These are phyloP conservation scores for Tiliacea aurago DNA, from an alignment of 2,888 invertebrate species.

Conservation along the genomic window DNA sequence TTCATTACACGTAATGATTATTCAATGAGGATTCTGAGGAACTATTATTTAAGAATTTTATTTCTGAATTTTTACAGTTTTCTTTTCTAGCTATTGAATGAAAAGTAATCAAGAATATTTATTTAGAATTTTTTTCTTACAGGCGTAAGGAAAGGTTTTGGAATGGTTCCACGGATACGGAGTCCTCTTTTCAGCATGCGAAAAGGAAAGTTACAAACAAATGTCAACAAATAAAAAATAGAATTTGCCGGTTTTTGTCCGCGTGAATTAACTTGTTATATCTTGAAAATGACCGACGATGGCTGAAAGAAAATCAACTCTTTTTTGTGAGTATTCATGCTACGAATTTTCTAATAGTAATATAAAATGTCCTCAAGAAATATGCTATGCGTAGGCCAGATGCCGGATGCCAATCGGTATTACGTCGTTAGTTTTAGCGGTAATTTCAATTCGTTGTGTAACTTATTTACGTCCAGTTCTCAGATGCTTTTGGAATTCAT, in stretches of 20 bases:
- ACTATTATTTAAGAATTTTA: no score
- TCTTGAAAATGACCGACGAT: conserved; percentile 66
- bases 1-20: neutral
- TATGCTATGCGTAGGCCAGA: conserved; percentile 2
- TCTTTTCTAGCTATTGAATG: no score
- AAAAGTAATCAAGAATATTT: neutral
- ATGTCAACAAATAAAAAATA: conserved; percentile 62
- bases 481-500: neutral
- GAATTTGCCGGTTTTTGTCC: conserved; percentile 62
- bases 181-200: neutral
- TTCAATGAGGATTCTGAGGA: neutral
- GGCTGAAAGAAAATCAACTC: conserved; percentile 63
- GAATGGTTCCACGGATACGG: neutral
- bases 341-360: neutral
- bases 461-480: neutral
- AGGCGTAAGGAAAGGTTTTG: no score
- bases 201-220: conserved; percentile 45
- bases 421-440: conserved; percentile 38
- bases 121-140: no score
- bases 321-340: conserved; percentile 53
- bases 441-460: conserved; percentile 38
- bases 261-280: conserved; percentile 29
- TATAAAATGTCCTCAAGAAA: conserved; percentile 2
- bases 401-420: conserved; percentile 15
- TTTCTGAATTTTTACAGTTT: neutral